A percentile compares a stretch with the other conserved stretches of the same genome.
phyloP scores from a whole-genome alignment of 2,888 invertebrate genomes.

The Magallana nippona region DNA sequence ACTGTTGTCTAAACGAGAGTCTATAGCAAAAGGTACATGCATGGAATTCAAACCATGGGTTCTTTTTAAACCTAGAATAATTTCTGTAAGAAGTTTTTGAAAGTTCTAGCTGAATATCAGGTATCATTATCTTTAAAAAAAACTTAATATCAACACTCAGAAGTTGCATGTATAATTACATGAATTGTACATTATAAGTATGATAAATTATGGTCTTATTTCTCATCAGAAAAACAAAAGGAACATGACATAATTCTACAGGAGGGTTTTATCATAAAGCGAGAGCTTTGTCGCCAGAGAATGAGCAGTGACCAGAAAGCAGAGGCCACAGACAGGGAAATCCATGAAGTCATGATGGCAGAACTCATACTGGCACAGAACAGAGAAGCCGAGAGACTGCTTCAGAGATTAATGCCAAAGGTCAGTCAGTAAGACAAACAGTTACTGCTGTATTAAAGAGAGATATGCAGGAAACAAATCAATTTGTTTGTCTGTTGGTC shows the following conservation, averaged over 20 bases:
- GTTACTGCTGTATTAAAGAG: too few relatives aligned
- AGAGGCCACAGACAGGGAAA: constrained; percentile 57
- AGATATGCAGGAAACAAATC: too few relatives aligned
- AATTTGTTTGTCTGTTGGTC: too few relatives aligned
- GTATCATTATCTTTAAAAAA: too few relatives aligned
- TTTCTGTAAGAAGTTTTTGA: neutral
- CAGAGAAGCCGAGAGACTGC: constrained; percentile 63
- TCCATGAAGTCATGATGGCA: constrained; percentile 64
- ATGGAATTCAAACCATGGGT: too few relatives aligned
- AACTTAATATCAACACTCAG: too few relatives aligned
- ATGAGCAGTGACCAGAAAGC: constrained; percentile 50
- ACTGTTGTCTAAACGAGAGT: constrained; percentile 52
- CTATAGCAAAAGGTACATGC: constrained; percentile 39
- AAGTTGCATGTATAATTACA: neutral
- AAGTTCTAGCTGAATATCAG: neutral
- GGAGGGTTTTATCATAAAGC: constrained; percentile 62
- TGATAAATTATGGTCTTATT: neutral
- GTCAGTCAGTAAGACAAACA: constrained; percentile 46
- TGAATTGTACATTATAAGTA: neutral
- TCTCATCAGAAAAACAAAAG: constrained; percentile 47
- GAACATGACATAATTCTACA: constrained; percentile 60
- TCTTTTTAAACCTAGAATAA: too few relatives aligned
- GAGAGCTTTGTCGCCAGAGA: constrained; percentile 60
- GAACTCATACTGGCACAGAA: constrained; percentile 69
- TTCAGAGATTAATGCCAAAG: constrained; percentile 56